These are phyloP conservation scores for Cataglyphis hispanica DNA, from an alignment of 1,140 invertebrate genomes.

Conservation along the genomic window DNA sequence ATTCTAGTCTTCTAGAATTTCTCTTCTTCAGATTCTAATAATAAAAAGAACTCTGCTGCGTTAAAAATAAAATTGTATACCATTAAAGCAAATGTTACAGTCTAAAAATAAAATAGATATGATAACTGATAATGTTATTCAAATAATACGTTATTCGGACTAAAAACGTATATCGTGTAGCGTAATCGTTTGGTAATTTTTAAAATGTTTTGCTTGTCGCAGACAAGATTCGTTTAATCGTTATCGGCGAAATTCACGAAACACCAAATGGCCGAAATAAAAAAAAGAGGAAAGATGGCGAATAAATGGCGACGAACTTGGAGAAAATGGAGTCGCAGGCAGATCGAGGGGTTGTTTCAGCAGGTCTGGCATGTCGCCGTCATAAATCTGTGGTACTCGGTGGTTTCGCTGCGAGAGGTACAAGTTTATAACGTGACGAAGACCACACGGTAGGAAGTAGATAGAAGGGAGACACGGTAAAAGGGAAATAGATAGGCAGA, in stretches of 20 bases:
- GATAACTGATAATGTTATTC: not conserved
- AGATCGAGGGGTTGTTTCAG: slow-evolving; percentile 76
- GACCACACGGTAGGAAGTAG: slow-evolving; percentile 52
- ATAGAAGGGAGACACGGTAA: slow-evolving; percentile 37
- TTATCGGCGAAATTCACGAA: slow-evolving; percentile 48
- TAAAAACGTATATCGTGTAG: not conserved
- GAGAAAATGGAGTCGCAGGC: slow-evolving; percentile 75
- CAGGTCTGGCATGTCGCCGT: slow-evolving; percentile 78
- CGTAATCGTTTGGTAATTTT: not conserved
- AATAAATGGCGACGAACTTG: slow-evolving; percentile 34
- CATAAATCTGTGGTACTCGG: slow-evolving; percentile 81
- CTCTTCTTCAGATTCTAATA: not conserved
- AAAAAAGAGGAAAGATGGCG: not conserved
- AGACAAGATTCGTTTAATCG: not conserved
- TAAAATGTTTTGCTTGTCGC: not conserved
- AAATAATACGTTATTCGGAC: not conserved
- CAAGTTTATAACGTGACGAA: slow-evolving; percentile 81
- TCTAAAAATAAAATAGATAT: not conserved
- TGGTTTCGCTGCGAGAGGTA: slow-evolving; percentile 56
- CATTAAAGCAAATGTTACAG: not conserved
- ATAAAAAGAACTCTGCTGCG: not conserved
- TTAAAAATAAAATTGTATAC: not conserved
- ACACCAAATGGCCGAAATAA: slow-evolving; percentile 13
- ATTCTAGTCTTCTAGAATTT: too few species aligned
- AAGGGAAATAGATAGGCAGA: slow-evolving; percentile 32